Base-by-base conservation (phyloP, 1,140 invertebrate genomes). In the Apis dorsata region DNA sequence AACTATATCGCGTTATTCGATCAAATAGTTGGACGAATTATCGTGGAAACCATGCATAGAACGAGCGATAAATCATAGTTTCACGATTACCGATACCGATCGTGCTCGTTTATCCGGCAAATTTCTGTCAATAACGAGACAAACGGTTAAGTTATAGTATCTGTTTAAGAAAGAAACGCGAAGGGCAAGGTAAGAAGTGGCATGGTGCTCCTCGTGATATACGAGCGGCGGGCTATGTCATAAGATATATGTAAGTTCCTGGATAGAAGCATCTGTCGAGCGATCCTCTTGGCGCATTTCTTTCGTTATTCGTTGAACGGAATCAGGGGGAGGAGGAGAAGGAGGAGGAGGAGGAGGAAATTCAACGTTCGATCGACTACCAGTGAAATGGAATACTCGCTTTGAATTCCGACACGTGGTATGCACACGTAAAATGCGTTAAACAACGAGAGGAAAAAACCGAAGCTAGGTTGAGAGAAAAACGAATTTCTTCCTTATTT, bases 111-210 rank as follows among this genome's bases (percentile, higher is more conserved):
- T 76, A 81, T 83, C 74, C 81, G 66, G 75, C 75, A 83, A 83
- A 77, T 83, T 77, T 51, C 66, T 76, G 75, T 83, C 81, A 63
- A 78, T 83, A 79, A 78, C 66, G 75, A 78, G 74, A 70, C 74
- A 79, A 83, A 79, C 74, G 75, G 75, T 83, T 78, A 78, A 79
- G 75, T 83, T 83, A 83, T 71, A 78, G 81, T 70, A 70, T 83
- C 75, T 78, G 59, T 83, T 83, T 83, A 83, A 79, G 73, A 81
- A 79, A 71, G 81, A 78, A 71, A 83, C 57, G 66, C 57, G 57
- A 12, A 12, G 28, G 72, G 55, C 74, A 57, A 70, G 65, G 74
- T 63, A 78, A 70, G 65, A 69, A 62, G 65, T n/a, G 53, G 21
- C 34, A 17, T 17, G n/a, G 57, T 21, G 28, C 28, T 70, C 49